These are phyloP conservation scores for Paratilapia polleni DNA, from an alignment of 2,113 vertebrate species.

Conservation along the genomic window DNA sequence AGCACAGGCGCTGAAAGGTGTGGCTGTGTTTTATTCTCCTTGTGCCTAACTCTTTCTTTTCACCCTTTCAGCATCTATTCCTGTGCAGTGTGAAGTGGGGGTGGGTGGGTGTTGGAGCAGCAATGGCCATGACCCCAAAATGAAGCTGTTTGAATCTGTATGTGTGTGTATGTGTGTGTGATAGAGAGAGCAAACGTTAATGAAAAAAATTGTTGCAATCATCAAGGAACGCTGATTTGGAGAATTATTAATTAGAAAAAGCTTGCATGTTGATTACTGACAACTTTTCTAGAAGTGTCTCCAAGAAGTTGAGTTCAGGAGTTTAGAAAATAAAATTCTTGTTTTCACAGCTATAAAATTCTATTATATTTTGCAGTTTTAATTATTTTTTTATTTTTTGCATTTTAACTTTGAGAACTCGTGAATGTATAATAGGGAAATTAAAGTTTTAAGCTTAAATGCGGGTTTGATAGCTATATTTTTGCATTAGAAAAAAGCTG, in stretches of 20 bases:
- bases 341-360: background rate
- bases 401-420: no score
- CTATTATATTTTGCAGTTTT: background rate
- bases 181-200: background rate
- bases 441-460: background rate
- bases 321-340: background rate
- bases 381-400: no score
- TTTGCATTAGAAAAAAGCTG: background rate
- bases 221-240: background rate
- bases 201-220: background rate
- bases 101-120: background rate
- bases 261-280: background rate
- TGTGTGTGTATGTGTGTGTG: background rate
- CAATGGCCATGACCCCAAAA: constrained; percentile 45
- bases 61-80: constrained; percentile 56
- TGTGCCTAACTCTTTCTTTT: constrained; percentile 72
- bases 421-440: background rate
- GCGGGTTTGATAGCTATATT: background rate
- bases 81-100: constrained; percentile 34
- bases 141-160: constrained; percentile 27
- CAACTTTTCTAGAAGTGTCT: background rate
- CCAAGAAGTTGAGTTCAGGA: background rate
- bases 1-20: constrained; percentile 89
- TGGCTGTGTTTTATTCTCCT: constrained; percentile 89
- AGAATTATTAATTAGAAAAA: background rate